Evolutionary conservation across 2,888 invertebrate genomes (phyloP).

Genomic region (Hyposoter didymator): DNA sequence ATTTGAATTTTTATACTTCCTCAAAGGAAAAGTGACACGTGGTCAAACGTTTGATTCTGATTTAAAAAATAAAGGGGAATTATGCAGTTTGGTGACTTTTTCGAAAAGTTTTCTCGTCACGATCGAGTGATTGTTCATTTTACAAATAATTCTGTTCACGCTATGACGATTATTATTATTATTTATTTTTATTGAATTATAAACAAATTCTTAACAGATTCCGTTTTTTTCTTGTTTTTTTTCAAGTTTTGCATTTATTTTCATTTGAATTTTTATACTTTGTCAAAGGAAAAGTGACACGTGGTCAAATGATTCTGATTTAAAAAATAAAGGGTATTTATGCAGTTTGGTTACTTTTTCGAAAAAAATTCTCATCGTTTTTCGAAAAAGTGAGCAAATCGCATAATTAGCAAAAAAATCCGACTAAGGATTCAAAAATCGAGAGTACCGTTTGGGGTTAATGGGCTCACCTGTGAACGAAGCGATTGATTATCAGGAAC

Average conservation of each 20-base stretch:
- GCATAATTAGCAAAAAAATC: no score
- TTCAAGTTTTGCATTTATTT: no score
- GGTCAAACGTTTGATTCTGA: background rate
- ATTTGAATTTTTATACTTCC: background rate
- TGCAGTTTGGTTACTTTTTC: no score
- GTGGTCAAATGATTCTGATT: background rate
- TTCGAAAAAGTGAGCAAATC: no score
- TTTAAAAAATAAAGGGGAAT: background rate
- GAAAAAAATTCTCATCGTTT: no score
- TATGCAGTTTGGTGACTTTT: no score
- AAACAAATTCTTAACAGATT: no score
- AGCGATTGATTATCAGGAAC: slow-evolving; percentile 77
- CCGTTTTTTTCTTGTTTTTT: background rate
- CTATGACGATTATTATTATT: background rate
- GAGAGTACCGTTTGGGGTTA: no score
- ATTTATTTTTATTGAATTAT: no score
- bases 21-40: background rate
- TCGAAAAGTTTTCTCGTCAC: no score
- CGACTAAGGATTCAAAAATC: background rate
- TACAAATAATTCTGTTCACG: background rate
- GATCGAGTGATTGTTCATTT: no score
- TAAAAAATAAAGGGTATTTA: no score
- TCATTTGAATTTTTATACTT: background rate
- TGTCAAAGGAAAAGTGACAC: background rate
- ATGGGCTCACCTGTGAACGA: slow-evolving; percentile 79